phyloP scores from a whole-genome alignment of 2,113 vertebrate species.

The Urocitellus parryii region DNA sequence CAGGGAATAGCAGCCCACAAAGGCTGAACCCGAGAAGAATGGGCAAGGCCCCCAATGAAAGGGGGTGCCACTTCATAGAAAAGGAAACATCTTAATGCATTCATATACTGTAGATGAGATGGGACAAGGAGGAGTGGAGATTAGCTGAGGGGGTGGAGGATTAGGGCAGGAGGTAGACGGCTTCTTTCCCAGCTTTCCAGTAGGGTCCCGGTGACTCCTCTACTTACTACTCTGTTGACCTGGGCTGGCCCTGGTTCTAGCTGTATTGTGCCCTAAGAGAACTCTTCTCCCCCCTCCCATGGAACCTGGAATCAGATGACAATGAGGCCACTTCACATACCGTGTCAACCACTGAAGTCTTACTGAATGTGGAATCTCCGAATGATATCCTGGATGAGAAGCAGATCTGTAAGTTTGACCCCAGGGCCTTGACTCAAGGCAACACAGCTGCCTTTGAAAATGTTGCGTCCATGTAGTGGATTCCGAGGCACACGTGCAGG shows the following conservation, averaged over 20 bases:
- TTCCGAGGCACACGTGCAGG: background rate
- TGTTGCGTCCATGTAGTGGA: background rate
- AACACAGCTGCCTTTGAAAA: background rate
- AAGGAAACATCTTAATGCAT: background rate
- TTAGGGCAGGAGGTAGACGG: background rate
- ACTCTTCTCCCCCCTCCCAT: background rate
- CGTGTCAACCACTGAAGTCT: constrained; percentile 89
- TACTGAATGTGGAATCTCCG: constrained; percentile 93
- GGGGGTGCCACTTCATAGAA: background rate
- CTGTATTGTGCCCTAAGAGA: constrained; percentile 1
- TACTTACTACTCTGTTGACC: background rate
- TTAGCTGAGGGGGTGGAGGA: background rate
- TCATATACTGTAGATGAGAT: background rate
- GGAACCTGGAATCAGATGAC: constrained; percentile 81
- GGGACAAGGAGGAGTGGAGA: background rate
- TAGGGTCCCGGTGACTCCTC: background rate
- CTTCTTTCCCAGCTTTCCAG: background rate
- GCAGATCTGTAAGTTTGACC: constrained; percentile 90
- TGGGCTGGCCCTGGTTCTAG: background rate
- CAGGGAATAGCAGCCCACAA: background rate
- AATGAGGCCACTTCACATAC: constrained; percentile 90
- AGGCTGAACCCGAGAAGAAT: background rate
- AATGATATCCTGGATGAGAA: constrained; percentile 94
- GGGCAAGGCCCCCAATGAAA: background rate
- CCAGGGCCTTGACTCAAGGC: background rate